Conservation (phyloP, 2,797 vertebrate species). For the Ceryle rudis region DNA sequence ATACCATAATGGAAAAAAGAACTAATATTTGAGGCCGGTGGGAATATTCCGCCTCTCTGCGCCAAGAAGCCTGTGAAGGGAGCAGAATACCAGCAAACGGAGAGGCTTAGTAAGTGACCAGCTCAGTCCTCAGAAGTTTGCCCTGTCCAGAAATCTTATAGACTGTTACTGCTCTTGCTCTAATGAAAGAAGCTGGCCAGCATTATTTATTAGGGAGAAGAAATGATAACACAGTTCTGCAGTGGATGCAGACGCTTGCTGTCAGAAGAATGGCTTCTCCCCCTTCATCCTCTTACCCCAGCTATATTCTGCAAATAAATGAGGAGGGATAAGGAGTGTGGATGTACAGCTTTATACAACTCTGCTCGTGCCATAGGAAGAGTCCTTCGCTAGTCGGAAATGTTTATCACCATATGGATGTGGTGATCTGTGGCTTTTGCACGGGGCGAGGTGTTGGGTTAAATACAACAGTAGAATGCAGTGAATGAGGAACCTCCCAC, state of each 20-base stretch:
- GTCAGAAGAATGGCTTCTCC: background rate
- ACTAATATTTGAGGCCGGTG: conserved; percentile 36
- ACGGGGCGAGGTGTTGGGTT: background rate
- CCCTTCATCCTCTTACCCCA: background rate
- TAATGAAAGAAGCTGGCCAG: background rate
- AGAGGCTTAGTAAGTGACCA: conserved; percentile 43
- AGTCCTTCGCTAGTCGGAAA: background rate
- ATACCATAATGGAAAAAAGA: conserved; percentile 51
- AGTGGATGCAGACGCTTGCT: background rate
- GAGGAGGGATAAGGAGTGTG: background rate
- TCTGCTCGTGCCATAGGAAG: background rate
- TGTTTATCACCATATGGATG: background rate
- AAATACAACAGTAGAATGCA: background rate
- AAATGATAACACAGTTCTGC: background rate
- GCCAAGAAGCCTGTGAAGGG: conserved; percentile 33
- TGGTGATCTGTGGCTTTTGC: background rate
- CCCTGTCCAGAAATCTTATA: background rate
- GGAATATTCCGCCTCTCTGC: conserved; percentile 16
- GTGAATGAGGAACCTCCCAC: accelerated
- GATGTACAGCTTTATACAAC: background rate
- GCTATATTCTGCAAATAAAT: background rate
- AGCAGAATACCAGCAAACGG: conserved; percentile 1
- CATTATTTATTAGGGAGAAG: background rate
- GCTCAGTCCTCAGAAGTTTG: background rate
- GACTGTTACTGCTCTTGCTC: background rate